Percentiles rank a stretch among this genome's conserved stretches.
Evolutionary conservation across 2,113 vertebrate species (phyloP).

Genomic region (Sinocyclocheilus anshuiensis): DNA sequence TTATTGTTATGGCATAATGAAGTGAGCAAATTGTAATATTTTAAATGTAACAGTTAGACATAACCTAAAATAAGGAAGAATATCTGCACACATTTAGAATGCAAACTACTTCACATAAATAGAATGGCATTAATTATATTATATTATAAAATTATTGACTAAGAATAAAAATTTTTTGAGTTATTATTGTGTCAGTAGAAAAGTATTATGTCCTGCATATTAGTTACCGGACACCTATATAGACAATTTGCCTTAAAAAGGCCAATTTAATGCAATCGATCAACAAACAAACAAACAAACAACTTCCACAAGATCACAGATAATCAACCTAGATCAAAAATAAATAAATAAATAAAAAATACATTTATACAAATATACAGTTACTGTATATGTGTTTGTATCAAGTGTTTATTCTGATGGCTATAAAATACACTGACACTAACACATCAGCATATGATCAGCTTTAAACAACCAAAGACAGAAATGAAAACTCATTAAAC

Average conservation of each 20-base stretch:
- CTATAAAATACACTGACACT: background rate
- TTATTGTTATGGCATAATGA: background rate
- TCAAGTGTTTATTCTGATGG: background rate
- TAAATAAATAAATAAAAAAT: too few species aligned
- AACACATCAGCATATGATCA: background rate
- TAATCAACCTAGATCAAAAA: background rate
- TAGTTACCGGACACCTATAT: too few species aligned
- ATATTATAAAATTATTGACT: background rate
- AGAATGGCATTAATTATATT: background rate
- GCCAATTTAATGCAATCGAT: background rate
- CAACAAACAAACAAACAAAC: background rate
- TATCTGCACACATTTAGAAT: background rate
- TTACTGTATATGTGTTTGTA: background rate
- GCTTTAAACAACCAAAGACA: background rate
- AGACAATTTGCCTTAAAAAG: background rate
- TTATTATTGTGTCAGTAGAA: background rate
- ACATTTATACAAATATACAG: too few species aligned
- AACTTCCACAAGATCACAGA: conserved; percentile 35
- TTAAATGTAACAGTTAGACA: background rate
- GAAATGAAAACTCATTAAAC: background rate
- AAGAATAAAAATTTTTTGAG: background rate
- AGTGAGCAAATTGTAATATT: background rate
- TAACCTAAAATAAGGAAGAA: background rate
- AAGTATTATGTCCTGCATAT: background rate
- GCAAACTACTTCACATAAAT: background rate